Evolutionary conservation across 2,888 invertebrate genomes (phyloP).

Genomic region (Linyphia triangularis): DNA sequence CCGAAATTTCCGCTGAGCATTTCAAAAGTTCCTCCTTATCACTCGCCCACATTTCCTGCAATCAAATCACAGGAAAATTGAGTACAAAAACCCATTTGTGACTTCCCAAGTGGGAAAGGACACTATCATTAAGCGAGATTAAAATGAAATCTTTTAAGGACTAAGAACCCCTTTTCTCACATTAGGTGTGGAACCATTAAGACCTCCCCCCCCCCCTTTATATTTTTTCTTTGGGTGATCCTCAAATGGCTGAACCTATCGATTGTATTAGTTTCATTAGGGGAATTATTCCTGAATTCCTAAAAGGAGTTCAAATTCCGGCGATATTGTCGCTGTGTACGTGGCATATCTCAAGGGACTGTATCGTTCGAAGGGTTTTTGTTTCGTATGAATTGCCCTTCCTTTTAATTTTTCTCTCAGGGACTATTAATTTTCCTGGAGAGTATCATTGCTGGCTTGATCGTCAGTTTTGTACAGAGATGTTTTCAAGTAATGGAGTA

Average conservation of each 20-base stretch:
- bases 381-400: slow-evolving; percentile 37
- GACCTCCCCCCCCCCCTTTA: background rate
- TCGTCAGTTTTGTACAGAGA: slow-evolving; percentile 8
- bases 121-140: slow-evolving; percentile 72
- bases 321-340: slow-evolving; percentile 41
- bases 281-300: slow-evolving; percentile 62
- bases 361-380: slow-evolving; percentile 26
- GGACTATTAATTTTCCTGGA: slow-evolving; percentile 52
- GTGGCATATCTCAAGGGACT: background rate
- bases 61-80: slow-evolving; percentile 71
- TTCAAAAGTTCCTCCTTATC: slow-evolving; percentile 39
- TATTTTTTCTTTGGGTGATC: background rate
- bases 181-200: slow-evolving; percentile 70
- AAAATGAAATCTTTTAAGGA: slow-evolving; percentile 70
- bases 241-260: slow-evolving; percentile 12
- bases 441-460: background rate
- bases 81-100: slow-evolving; percentile 73
- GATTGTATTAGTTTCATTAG: slow-evolving; percentile 74
- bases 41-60: slow-evolving; percentile 29
- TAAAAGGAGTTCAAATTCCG: slow-evolving; percentile 52
- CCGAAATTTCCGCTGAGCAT: slow-evolving; percentile 31
- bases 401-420: slow-evolving; percentile 58
- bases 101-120: slow-evolving; percentile 55
- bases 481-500: slow-evolving; percentile 15
- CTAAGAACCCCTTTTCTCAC: background rate